Percentiles rank a stretch among this genome's conserved stretches.
Conservation (phyloP, 2,888 invertebrate genomes). For the Rhamphomyia laevipes region DNA sequence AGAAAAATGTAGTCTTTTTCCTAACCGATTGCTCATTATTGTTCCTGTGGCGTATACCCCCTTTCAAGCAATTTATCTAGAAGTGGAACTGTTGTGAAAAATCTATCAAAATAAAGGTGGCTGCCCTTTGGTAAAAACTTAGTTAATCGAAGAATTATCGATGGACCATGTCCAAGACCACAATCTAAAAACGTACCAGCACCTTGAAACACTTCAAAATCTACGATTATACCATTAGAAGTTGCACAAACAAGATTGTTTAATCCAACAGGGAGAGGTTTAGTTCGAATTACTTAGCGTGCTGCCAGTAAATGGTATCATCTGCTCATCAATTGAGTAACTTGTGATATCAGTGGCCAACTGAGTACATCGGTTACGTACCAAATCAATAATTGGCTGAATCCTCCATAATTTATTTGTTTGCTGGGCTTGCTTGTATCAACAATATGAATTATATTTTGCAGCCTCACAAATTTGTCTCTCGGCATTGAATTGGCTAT, state of each 20-base stretch:
- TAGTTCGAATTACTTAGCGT: conserved; percentile 17
- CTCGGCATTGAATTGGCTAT: background rate
- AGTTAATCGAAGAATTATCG: conserved; percentile 12
- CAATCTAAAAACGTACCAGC: conserved; percentile 10
- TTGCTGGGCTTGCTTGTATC: conserved; percentile 8
- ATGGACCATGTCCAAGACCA: conserved; percentile 15
- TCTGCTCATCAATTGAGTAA: conserved; percentile 22
- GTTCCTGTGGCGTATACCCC: conserved; percentile 11
- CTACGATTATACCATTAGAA: conserved; percentile 7
- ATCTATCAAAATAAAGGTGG: conserved; percentile 7
- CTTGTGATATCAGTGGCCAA: conserved; percentile 13
- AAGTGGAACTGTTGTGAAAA: conserved; percentile 9
- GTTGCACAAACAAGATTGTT: conserved; percentile 27
- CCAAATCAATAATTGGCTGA: conserved; percentile 20
- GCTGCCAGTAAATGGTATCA: conserved; percentile 21
- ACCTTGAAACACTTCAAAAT: conserved; percentile 22
- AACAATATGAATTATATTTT: background rate
- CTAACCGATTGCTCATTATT: conserved; percentile 7
- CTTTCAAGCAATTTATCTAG: conserved; percentile 6
- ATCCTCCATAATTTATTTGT: conserved; percentile 16
- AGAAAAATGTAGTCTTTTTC: too few species aligned
- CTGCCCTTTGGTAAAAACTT: conserved; percentile 8
- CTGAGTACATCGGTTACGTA: conserved; percentile 17
- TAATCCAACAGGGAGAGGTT: conserved; percentile 24
- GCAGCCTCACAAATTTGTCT: background rate